These are phyloP conservation scores for Heliconius congener DNA, from an alignment of 1,140 invertebrate genomes.

Conservation along the genomic window DNA sequence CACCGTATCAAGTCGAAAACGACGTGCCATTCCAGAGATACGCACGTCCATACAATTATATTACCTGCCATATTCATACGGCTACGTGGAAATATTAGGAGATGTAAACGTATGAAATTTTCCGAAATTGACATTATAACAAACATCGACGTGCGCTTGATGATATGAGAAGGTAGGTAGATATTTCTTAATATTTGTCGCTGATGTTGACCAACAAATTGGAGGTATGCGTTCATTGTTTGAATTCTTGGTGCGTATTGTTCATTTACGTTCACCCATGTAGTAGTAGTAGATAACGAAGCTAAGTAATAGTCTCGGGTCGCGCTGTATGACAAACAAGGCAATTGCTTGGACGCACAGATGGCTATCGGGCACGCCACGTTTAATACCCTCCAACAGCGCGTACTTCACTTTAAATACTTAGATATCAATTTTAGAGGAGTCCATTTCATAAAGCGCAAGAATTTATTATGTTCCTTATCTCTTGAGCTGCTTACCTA, in stretches of 20 bases:
- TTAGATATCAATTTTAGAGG: slow-evolving; percentile 34
- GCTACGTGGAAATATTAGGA: slow-evolving; percentile 37
- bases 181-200: slow-evolving; percentile 16
- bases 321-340: slow-evolving; percentile 68
- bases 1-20: slow-evolving; percentile 54
- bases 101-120: slow-evolving; percentile 7
- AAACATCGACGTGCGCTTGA: background rate
- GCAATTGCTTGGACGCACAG: slow-evolving; percentile 60
- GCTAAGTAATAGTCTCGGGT: slow-evolving; percentile 45
- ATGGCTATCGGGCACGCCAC: slow-evolving; percentile 63
- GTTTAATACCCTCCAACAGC: slow-evolving; percentile 39
- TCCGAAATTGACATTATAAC: background rate
- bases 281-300: slow-evolving; percentile 35
- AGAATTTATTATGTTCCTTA: slow-evolving; percentile 44
- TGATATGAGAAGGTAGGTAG: background rate
- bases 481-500: slow-evolving; percentile 27
- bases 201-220: background rate
- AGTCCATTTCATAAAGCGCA: slow-evolving; percentile 47
- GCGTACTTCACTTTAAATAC: slow-evolving; percentile 49
- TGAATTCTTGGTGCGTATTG: slow-evolving; percentile 30
- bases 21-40: slow-evolving; percentile 53
- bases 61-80: slow-evolving; percentile 49
- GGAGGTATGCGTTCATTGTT: slow-evolving; percentile 13
- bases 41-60: slow-evolving; percentile 45
- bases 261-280: slow-evolving; percentile 52